A percentile compares a stretch with the other conserved stretches of the same genome.
These are phyloP conservation scores for Setipinna tenuifilis DNA, from an alignment of 2,797 vertebrate species.

Conservation along the genomic window DNA sequence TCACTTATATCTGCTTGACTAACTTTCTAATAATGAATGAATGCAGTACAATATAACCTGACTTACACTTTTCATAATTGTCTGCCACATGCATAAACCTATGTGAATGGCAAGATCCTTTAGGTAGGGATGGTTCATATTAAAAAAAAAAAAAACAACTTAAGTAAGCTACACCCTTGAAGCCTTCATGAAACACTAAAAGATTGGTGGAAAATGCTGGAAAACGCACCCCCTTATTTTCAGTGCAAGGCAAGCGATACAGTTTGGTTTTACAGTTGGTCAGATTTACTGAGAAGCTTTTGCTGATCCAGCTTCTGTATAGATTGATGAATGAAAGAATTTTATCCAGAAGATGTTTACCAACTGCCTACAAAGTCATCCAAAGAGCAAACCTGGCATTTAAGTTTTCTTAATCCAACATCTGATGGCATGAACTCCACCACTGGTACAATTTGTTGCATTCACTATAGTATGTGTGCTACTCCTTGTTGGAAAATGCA, in stretches of 20 bases:
- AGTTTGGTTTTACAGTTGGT: neutral
- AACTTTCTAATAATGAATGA: too few relatives aligned
- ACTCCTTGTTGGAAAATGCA: conserved; percentile 60
- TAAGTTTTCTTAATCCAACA: neutral
- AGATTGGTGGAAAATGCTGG: too few relatives aligned
- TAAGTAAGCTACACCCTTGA: too few relatives aligned
- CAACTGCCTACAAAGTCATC: neutral
- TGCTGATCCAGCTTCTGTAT: neutral
- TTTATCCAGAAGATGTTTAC: neutral
- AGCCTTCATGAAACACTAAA: too few relatives aligned
- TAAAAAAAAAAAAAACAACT: too few relatives aligned
- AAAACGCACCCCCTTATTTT: neutral
- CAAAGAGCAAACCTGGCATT: neutral
- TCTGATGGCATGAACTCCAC: neutral
- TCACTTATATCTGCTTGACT: too few relatives aligned
- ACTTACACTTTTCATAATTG: too few relatives aligned
- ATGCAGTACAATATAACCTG: too few relatives aligned
- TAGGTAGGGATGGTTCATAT: too few relatives aligned
- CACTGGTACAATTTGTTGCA: conserved; percentile 61
- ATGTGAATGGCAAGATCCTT: too few relatives aligned
- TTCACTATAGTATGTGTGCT: conserved; percentile 45
- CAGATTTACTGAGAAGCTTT: neutral
- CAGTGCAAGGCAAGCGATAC: neutral
- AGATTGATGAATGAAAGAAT: neutral
- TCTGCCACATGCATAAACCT: too few relatives aligned